A percentile compares a stretch with the other conserved stretches of the same genome.
phyloP scores from a whole-genome alignment of 2,113 vertebrate species.

The Synchiropus splendidus region DNA sequence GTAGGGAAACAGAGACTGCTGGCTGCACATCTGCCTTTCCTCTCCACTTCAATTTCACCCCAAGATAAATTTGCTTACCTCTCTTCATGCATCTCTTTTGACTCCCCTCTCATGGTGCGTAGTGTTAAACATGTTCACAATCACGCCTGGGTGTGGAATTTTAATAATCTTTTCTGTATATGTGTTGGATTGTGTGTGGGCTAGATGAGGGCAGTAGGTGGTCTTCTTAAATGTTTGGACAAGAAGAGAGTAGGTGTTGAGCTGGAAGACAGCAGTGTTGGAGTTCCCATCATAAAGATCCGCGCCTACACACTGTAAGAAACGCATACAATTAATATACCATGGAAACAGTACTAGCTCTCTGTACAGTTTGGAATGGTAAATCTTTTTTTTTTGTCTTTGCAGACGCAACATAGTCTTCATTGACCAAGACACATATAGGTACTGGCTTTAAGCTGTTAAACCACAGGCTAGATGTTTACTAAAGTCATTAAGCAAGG shows the following conservation, averaged over 20 bases:
- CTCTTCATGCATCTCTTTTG: conserved; percentile 84
- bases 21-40: conserved; percentile 77
- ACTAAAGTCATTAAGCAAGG: no score
- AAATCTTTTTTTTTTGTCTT: no score
- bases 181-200: conserved; percentile 8
- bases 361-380: no score
- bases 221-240: conserved; percentile 86
- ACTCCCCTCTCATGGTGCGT: conserved; percentile 77
- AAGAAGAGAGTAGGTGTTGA: conserved; percentile 86
- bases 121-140: conserved; percentile 9
- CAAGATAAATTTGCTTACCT: conserved; percentile 82
- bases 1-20: conserved; percentile 86
- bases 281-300: conserved; percentile 84
- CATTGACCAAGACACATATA: conserved; percentile 78
- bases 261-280: conserved; percentile 77
- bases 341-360: no score
- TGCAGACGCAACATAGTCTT: conserved; percentile 71
- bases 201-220: conserved; percentile 81
- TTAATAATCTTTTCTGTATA: neutral
- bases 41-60: conserved; percentile 75
- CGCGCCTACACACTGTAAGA: conserved; percentile 80
- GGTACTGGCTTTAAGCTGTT: no score
- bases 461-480: no score
- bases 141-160: conserved; percentile 6
- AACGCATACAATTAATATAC: conserved; percentile 3